These are phyloP conservation scores for Patella caerulea DNA, from an alignment of 2,888 invertebrate genomes.

Conservation along the genomic window DNA sequence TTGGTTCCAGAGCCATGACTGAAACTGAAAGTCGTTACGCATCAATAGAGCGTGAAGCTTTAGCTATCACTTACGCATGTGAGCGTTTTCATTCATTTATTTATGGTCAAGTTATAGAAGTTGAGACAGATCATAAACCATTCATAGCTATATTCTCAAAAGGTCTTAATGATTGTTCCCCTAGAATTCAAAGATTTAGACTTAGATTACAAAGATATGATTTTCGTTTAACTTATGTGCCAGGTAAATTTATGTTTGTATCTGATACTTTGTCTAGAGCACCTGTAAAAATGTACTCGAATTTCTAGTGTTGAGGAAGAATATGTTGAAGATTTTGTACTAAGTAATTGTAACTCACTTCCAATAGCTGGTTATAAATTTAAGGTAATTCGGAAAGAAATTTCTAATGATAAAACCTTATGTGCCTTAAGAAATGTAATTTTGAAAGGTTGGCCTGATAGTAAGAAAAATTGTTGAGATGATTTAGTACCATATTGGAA, in stretches of 20 bases:
- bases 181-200: constrained; percentile 28
- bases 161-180: constrained; percentile 21
- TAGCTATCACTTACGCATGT: too few relatives aligned
- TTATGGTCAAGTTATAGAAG: too few relatives aligned
- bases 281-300: too few relatives aligned
- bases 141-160: constrained; percentile 21
- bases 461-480: constrained; percentile 13
- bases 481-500: constrained; percentile 8
- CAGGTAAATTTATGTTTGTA: constrained; percentile 24
- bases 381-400: neutral
- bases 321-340: neutral
- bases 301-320: neutral
- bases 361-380: neutral
- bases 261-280: constrained; percentile 22
- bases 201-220: constrained; percentile 29
- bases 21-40: too few relatives aligned
- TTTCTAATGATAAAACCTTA: neutral
- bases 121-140: too few relatives aligned
- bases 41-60: too few relatives aligned
- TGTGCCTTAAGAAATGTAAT: neutral
- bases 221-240: constrained; percentile 20
- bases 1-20: too few relatives aligned
- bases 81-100: too few relatives aligned
- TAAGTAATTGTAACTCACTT: neutral
- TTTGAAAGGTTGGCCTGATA: constrained; percentile 17